Evolutionary conservation across 2,113 vertebrate genomes (phyloP).

Genomic region (Jaculus jaculus): DNA sequence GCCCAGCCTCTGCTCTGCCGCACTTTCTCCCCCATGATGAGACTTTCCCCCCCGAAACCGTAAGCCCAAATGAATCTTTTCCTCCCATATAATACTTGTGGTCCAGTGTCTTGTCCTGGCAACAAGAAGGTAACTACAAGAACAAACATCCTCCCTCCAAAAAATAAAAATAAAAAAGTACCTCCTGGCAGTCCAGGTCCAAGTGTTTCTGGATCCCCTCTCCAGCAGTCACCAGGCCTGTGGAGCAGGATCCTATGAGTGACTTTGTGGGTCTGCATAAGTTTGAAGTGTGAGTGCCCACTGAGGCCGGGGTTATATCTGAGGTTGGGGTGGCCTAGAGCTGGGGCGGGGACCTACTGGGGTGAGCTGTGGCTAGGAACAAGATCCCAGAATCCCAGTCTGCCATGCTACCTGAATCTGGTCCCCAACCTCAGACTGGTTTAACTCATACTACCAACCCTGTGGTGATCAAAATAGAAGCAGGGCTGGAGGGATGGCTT

Average conservation of each 20-base stretch:
- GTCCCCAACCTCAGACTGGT: not conserved
- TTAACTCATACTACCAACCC: not conserved
- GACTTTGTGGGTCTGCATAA: rapidly evolving
- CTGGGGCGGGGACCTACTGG: not conserved
- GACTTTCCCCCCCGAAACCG: too few relatives aligned
- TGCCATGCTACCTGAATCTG: not conserved
- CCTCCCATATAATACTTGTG: too few relatives aligned
- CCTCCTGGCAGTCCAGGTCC: not conserved
- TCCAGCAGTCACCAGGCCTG: not conserved
- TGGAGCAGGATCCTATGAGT: not conserved
- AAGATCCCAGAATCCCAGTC: not conserved
- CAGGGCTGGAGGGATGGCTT: too few relatives aligned
- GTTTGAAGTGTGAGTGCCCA: not conserved
- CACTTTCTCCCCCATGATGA: too few relatives aligned
- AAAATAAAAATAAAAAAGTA: too few relatives aligned
- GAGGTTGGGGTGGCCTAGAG: not conserved
- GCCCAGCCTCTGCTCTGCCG: too few relatives aligned
- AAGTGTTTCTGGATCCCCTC: rapidly evolving
- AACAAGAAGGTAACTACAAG: too few relatives aligned
- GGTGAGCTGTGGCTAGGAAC: not conserved
- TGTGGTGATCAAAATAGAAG: not conserved
- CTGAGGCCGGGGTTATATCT: not conserved
- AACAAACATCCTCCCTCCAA: too few relatives aligned
- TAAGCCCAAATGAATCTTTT: too few relatives aligned
- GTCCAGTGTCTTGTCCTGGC: too few relatives aligned